Percentiles rank a stretch among this genome's conserved stretches.
Evolutionary conservation across 2,797 vertebrate species (phyloP).

Genomic region (Distichodus sexfasciatus): DNA sequence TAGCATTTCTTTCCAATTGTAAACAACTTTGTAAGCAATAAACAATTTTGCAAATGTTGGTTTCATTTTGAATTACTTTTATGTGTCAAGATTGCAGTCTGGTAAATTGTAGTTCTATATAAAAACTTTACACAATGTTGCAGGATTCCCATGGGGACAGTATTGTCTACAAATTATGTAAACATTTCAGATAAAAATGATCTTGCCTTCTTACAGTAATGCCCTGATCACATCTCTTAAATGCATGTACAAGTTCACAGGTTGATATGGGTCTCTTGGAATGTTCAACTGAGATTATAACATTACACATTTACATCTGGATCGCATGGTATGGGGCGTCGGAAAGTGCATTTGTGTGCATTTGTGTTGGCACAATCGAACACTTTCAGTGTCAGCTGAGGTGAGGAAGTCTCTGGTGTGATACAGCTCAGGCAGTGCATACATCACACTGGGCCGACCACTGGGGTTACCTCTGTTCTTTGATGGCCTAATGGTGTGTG

Average conservation of each 20-base stretch:
- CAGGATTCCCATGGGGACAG: too few relatives aligned
- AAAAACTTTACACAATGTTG: too few relatives aligned
- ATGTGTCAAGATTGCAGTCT: too few relatives aligned
- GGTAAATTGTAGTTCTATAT: too few relatives aligned
- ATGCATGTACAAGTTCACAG: slow-evolving; percentile 27
- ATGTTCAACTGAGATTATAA: slow-evolving; percentile 11
- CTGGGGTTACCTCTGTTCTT: slow-evolving; percentile 22
- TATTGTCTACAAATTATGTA: too few relatives aligned
- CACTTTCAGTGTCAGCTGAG: slow-evolving; percentile 1
- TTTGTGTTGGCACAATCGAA: slow-evolving; percentile 15
- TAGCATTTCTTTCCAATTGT: too few relatives aligned
- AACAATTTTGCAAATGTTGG: too few relatives aligned
- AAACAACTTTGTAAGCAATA: too few relatives aligned
- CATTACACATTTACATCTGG: slow-evolving; percentile 21
- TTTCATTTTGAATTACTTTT: too few relatives aligned
- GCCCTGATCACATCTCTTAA: slow-evolving; percentile 22
- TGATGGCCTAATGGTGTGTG: slow-evolving; percentile 31
- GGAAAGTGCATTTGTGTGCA: slow-evolving; percentile 19
- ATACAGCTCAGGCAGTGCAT: slow-evolving; percentile 39
- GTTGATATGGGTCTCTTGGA: slow-evolving; percentile 30
- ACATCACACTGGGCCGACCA: slow-evolving; percentile 43
- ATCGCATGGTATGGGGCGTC: slow-evolving; percentile 8
- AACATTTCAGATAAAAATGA: too few relatives aligned
- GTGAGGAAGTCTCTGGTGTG: slow-evolving; percentile 37
- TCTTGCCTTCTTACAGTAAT: slow-evolving; percentile 33